Evolutionary conservation across 2,113 vertebrate species (phyloP).

Genomic region (Melanotaenia duboulayi): DNA sequence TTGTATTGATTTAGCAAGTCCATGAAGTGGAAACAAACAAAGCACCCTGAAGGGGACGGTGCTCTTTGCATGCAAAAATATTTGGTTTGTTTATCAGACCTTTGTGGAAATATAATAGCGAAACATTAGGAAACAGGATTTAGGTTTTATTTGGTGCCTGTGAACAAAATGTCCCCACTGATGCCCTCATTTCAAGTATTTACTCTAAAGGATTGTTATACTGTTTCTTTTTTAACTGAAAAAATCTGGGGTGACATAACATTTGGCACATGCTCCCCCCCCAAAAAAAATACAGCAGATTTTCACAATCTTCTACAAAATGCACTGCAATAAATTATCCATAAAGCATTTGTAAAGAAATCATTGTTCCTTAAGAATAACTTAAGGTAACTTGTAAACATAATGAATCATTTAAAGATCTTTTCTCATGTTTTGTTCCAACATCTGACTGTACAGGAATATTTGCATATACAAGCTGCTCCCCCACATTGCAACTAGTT

Average conservation of each 20-base stretch:
- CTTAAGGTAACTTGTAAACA: not conserved
- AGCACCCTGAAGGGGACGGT: constrained; percentile 37
- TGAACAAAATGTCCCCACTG: constrained; percentile 23
- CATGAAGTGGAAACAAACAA: constrained; percentile 67
- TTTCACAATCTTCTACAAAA: not conserved
- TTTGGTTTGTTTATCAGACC: constrained; percentile 58
- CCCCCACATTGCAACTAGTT: not conserved
- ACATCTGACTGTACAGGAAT: not conserved
- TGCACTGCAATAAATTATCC: not conserved
- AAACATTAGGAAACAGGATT: constrained; percentile 49
- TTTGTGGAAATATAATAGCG: constrained; percentile 44
- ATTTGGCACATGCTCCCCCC: too few relatives aligned
- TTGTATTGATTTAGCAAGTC: constrained; percentile 73
- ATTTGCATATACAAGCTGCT: not conserved
- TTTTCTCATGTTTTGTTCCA: not conserved
- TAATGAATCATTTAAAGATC: not conserved
- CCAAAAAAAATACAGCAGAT: not conserved
- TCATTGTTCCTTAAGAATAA: not conserved
- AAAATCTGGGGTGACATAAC: too few relatives aligned
- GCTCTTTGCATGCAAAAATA: constrained; percentile 50
- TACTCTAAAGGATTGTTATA: not conserved
- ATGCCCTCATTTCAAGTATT: constrained; percentile 22
- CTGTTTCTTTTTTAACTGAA: too few relatives aligned
- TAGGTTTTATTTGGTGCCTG: constrained; percentile 43
- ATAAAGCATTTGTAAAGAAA: not conserved